These are phyloP conservation scores for Pseudomugil tenellus DNA, from an alignment of 2,797 vertebrate species.

Conservation along the genomic window DNA sequence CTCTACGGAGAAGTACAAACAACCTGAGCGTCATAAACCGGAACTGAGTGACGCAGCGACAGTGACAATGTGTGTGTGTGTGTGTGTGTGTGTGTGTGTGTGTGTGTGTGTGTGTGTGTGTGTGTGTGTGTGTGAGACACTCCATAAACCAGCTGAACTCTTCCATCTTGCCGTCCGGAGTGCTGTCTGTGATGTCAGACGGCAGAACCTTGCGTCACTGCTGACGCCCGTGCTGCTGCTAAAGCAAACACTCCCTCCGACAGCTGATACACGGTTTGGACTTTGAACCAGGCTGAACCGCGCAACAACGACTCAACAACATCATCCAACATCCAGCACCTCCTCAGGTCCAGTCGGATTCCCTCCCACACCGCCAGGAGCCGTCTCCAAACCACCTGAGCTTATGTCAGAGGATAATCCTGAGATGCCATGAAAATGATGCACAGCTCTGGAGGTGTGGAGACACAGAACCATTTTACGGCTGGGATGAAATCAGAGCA, in stretches of 20 bases:
- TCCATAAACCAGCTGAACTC: conserved; percentile 42
- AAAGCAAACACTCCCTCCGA: conserved; percentile 64
- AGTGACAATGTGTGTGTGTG: no score
- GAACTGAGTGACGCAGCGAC: conserved; percentile 35
- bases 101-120: neutral
- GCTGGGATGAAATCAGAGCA: conserved; percentile 24
- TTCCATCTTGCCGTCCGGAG: conserved; percentile 32
- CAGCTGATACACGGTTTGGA: conserved; percentile 60
- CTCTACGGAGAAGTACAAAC: conserved; percentile 26
- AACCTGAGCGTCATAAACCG: conserved; percentile 21
- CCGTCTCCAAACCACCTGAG: conserved; percentile 54
- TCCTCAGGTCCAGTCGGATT: conserved; percentile 43
- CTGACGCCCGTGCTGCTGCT: conserved; percentile 51
- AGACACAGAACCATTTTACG: conserved; percentile 26
- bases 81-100: conserved; percentile 6
- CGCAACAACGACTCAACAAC: conserved; percentile 31
- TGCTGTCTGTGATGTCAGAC: conserved; percentile 58
- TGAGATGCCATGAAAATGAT: conserved; percentile 45
- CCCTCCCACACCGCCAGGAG: conserved; percentile 52
- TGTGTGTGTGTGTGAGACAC: neutral
- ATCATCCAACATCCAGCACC: conserved; percentile 33
- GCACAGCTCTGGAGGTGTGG: conserved; percentile 36
- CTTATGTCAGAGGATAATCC: conserved; percentile 68
- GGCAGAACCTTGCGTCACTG: conserved; percentile 46
- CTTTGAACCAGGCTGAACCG: conserved; percentile 45